Conservation (phyloP, 2,113 vertebrate genomes). For the Saguinus imperator region DNA sequence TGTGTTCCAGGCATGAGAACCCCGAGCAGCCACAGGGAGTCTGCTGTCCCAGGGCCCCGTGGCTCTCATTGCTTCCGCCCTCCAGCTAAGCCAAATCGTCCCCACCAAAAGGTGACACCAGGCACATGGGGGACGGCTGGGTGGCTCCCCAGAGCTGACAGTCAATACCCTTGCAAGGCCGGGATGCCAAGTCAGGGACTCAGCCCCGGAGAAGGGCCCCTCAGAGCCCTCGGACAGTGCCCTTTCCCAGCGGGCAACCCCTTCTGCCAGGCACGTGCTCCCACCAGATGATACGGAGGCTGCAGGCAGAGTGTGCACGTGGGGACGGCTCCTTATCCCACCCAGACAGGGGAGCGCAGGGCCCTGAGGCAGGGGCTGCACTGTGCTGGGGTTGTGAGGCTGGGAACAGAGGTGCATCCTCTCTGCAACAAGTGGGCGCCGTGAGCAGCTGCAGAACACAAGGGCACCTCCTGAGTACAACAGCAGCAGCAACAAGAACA, state of each 20-base stretch:
- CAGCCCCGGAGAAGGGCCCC: background rate
- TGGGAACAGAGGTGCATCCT: background rate
- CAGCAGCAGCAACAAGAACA: background rate
- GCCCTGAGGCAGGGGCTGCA: rapidly evolving
- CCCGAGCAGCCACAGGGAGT: no score
- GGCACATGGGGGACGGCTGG: no score
- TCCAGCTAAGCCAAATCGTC: rapidly evolving
- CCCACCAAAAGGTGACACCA: background rate
- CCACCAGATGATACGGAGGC: rapidly evolving
- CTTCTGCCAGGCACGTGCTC: background rate
- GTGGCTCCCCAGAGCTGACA: background rate
- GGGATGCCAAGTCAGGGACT: background rate
- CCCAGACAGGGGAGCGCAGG: rapidly evolving
- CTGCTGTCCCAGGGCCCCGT: rapidly evolving
- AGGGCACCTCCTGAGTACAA: background rate
- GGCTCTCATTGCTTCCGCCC: background rate
- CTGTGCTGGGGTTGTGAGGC: rapidly evolving
- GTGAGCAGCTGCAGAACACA: background rate
- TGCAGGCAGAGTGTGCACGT: background rate
- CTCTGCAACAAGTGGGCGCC: background rate
- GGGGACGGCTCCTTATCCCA: rapidly evolving
- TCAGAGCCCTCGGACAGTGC: background rate
- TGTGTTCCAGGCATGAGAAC: background rate
- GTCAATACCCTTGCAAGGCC: background rate
- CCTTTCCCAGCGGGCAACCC: rapidly evolving